Evolutionary conservation across 37 sponge, comb jelly and placozoan species (phyloP).

Genomic region (Spongilla lacustris): DNA sequence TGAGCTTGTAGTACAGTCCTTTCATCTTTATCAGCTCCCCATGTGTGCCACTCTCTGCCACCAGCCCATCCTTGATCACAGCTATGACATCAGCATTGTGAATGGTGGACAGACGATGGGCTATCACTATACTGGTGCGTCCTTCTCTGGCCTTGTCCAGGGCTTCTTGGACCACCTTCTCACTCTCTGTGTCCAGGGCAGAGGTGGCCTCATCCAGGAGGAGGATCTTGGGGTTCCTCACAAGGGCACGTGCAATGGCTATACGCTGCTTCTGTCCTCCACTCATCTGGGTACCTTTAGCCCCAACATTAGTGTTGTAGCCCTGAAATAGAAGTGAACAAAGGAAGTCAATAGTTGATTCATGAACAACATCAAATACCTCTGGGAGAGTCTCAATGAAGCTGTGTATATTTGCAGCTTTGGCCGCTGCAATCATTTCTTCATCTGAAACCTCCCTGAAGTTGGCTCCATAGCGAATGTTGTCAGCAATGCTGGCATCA

Average conservation of each 20-base stretch:
- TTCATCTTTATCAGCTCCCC: conserved; percentile 5
- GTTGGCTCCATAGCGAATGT: conserved; percentile 61
- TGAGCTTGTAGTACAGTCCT: conserved; percentile 32
- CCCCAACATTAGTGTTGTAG: conserved; percentile 66
- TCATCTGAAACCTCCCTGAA: conserved; percentile 50
- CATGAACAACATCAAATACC: background rate
- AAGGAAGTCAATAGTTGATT: no score
- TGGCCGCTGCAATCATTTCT: conserved; percentile 58
- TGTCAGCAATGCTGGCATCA: conserved; percentile 52
- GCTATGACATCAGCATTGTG: conserved; percentile 24
- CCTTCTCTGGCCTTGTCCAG: conserved; percentile 70
- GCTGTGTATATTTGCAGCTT: conserved; percentile 72
- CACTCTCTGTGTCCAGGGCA: conserved; percentile 90
- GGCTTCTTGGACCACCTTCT: conserved; percentile 84
- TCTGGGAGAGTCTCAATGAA: conserved; percentile 68
- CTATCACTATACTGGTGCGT: conserved; percentile 26
- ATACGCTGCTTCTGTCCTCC: conserved; percentile 73
- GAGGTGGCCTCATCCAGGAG: conserved; percentile 94
- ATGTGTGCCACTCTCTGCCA: conserved; percentile 17
- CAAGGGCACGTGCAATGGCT: conserved; percentile 92
- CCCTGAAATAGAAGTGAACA: conserved; percentile 6
- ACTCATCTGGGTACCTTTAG: conserved; percentile 51
- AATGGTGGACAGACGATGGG: conserved; percentile 27
- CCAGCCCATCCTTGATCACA: conserved; percentile 20
- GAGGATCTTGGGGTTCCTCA: conserved; percentile 83